phyloP scores from a whole-genome alignment of 2,797 vertebrate genomes.

The Anolis apletophallus region DNA sequence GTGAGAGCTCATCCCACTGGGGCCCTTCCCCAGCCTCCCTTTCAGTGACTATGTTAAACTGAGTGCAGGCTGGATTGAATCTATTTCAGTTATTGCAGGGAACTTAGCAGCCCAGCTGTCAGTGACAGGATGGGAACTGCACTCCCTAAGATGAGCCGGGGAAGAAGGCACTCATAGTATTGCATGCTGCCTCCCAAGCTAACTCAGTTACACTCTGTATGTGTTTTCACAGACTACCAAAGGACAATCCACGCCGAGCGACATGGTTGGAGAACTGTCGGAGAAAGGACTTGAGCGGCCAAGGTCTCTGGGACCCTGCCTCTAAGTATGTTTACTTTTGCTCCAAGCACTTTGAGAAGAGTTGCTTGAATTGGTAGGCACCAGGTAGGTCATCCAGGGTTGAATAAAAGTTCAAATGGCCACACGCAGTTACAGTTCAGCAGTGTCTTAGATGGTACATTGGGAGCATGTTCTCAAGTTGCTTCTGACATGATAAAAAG shows the following conservation, averaged over 20 bases:
- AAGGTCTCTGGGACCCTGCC: conserved; percentile 86
- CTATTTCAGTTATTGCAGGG: neutral
- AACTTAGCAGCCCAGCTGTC: neutral
- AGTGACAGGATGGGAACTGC: neutral
- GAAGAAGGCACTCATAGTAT: too few species aligned
- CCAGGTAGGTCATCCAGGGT: conserved; percentile 77
- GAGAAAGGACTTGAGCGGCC: conserved; percentile 80
- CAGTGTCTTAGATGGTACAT: neutral
- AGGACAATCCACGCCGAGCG: conserved; percentile 81
- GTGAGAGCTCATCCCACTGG: conserved; percentile 69
- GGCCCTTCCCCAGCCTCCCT: neutral
- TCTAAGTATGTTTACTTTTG: conserved; percentile 93
- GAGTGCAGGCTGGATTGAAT: neutral
- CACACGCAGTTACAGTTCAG: neutral
- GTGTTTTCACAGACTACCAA: conserved; percentile 81
- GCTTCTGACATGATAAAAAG: too few species aligned
- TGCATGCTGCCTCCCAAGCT: too few species aligned
- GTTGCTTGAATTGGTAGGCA: conserved; percentile 89
- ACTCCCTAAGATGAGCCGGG: neutral
- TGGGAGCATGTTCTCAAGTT: too few species aligned
- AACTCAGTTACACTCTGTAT: neutral
- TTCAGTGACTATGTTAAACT: neutral
- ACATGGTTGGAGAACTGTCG: conserved; percentile 89
- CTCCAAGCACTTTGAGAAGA: conserved; percentile 88
- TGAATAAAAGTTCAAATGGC: neutral